A percentile compares a stretch with the other conserved stretches of the same genome.
phyloP scores from a whole-genome alignment of 2,113 vertebrate species.

The Hemibates koningsi region DNA sequence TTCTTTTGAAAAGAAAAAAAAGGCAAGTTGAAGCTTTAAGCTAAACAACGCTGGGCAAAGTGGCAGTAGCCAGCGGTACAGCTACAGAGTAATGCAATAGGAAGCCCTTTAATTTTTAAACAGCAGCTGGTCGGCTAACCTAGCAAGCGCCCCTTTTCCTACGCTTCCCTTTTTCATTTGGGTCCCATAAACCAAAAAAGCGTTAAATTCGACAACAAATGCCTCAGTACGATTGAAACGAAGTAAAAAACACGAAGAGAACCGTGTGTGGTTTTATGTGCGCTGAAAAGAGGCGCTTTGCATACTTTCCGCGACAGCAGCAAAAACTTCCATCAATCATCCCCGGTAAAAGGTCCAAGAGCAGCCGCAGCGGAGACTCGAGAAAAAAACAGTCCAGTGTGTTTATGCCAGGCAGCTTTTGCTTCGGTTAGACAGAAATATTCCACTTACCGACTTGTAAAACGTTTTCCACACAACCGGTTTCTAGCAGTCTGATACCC shows the following conservation, averaged over 20 bases:
- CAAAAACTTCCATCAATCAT: slow-evolving; percentile 62
- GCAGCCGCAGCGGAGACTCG: not conserved
- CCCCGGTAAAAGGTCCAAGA: slow-evolving; percentile 1
- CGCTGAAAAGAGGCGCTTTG: not conserved
- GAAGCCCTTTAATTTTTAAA: slow-evolving; percentile 77
- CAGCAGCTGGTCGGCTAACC: slow-evolving; percentile 53
- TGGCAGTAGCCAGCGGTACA: not conserved
- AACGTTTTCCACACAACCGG: slow-evolving; percentile 93
- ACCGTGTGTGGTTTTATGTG: not conserved
- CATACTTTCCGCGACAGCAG: slow-evolving; percentile 50
- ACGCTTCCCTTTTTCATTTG: not conserved
- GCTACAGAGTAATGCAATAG: slow-evolving; percentile 1
- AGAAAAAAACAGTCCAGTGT: not conserved
- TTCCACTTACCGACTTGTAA: slow-evolving; percentile 95
- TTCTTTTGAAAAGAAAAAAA: not conserved
- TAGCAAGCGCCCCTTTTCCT: not conserved
- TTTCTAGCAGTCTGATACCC: slow-evolving; percentile 91
- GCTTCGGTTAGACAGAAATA: not conserved
- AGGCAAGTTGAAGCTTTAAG: not conserved
- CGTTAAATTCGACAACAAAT: not conserved
- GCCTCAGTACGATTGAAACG: not conserved
- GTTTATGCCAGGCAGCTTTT: not conserved
- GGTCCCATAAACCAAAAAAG: not conserved
- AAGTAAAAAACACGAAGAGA: not conserved
- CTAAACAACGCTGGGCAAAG: not conserved